These are phyloP conservation scores for Callosobruchus maculatus DNA, from an alignment of 2,888 invertebrate species.

Conservation along the genomic window DNA sequence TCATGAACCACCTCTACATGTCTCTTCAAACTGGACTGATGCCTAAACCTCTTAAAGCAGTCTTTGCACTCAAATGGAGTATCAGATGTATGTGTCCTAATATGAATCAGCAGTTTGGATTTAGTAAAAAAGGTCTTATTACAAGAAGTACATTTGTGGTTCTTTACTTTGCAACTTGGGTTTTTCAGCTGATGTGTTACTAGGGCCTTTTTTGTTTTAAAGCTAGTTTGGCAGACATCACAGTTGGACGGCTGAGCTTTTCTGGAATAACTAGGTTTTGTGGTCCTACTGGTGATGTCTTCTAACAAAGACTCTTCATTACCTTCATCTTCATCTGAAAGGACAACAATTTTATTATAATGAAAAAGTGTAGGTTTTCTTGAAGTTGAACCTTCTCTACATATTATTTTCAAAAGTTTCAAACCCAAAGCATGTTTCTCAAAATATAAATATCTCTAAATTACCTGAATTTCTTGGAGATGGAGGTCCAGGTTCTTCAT, in stretches of 20 bases:
- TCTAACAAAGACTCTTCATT: not conserved
- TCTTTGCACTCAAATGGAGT: not conserved
- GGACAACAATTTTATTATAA: too few relatives aligned
- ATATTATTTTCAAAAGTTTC: too few relatives aligned
- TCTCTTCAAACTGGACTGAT: not conserved
- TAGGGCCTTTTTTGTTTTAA: not conserved
- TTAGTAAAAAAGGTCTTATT: not conserved
- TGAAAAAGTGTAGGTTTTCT: too few relatives aligned
- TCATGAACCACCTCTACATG: not conserved
- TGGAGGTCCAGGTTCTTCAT: not conserved
- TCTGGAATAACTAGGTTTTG: not conserved
- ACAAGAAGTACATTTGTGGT: not conserved
- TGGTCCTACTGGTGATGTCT: not conserved
- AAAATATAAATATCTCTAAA: too few relatives aligned
- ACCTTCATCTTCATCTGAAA: not conserved
- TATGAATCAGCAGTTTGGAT: not conserved
- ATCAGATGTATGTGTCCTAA: not conserved
- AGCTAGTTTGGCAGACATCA: not conserved
- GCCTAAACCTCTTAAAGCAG: not conserved
- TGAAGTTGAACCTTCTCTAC: too few relatives aligned
- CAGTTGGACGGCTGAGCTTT: not conserved
- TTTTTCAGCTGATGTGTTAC: not conserved
- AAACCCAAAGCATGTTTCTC: too few relatives aligned
- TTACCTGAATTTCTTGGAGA: not conserved
- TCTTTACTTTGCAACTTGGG: not conserved